Evolutionary conservation across 2,113 vertebrate species (phyloP).

Genomic region (Misgurnus mizolepis): DNA sequence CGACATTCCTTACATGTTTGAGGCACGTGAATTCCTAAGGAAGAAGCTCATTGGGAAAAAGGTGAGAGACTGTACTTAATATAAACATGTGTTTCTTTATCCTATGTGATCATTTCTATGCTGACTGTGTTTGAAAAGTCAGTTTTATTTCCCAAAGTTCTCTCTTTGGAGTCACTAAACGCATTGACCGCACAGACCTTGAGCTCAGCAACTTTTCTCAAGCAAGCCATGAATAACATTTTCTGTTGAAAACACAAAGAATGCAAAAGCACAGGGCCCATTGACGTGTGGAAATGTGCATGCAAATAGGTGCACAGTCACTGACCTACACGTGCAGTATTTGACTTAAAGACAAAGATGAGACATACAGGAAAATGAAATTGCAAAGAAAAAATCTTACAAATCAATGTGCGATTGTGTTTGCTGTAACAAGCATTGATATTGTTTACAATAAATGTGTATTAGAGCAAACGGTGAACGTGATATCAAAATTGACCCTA

Average conservation of each 20-base stretch:
- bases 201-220: not conserved
- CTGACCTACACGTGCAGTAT: no score
- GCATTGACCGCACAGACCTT: constrained; percentile 11
- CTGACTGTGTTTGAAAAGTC: not conserved
- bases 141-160: not conserved
- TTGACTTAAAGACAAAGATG: no score
- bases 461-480: no score
- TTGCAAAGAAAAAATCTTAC: no score
- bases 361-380: no score
- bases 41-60: constrained; percentile 99
- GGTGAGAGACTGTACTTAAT: constrained; percentile 70
- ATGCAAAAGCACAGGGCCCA: not conserved
- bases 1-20: constrained; percentile 99
- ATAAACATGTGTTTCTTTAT: not conserved
- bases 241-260: not conserved
- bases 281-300: not conserved
- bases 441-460: no score
- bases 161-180: constrained; percentile 7
- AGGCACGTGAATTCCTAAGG: constrained; percentile 95
- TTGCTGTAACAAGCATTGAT: no score
- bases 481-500: no score
- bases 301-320: not conserved
- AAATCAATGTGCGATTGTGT: no score
- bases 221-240: not conserved
- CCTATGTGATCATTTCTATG: not conserved